Evolutionary conservation across 2,797 vertebrate genomes (phyloP).

Genomic region (Lemur catta): DNA sequence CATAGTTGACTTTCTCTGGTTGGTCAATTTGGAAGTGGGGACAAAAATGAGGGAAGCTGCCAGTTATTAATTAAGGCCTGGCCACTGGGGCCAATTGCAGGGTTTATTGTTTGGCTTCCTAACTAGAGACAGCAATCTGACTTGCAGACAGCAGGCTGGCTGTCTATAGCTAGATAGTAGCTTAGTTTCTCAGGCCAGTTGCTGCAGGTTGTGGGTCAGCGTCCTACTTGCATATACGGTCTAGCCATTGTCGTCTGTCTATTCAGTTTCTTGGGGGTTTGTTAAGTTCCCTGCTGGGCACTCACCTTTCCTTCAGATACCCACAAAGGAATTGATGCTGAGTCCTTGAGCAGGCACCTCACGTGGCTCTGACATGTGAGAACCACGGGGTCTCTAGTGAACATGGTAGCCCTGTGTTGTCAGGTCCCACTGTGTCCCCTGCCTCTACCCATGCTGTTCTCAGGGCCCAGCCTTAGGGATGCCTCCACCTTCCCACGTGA

Average conservation of each 20-base stretch:
- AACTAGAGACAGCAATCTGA: neutral
- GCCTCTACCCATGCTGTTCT: neutral
- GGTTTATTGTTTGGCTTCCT: neutral
- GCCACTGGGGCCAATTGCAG: neutral
- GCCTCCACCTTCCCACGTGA: neutral
- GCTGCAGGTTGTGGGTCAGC: neutral
- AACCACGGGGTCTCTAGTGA: neutral
- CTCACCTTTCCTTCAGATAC: neutral
- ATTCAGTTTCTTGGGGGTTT: neutral
- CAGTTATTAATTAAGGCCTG: neutral
- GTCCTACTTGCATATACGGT: neutral
- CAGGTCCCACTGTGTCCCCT: no score
- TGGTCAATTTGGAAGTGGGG: neutral
- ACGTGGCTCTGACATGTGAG: accelerated
- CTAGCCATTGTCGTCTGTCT: neutral
- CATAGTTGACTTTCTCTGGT: neutral
- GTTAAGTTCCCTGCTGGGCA: neutral
- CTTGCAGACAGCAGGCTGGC: neutral
- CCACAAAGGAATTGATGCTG: accelerated
- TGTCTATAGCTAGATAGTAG: neutral
- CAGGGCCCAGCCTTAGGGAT: neutral
- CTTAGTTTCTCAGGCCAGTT: neutral
- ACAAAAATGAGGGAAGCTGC: neutral
- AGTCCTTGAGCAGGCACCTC: neutral
- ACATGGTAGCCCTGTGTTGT: accelerated